These are phyloP conservation scores for Corbicula japonica DNA, from an alignment of 2,888 invertebrate species.

Conservation along the genomic window DNA sequence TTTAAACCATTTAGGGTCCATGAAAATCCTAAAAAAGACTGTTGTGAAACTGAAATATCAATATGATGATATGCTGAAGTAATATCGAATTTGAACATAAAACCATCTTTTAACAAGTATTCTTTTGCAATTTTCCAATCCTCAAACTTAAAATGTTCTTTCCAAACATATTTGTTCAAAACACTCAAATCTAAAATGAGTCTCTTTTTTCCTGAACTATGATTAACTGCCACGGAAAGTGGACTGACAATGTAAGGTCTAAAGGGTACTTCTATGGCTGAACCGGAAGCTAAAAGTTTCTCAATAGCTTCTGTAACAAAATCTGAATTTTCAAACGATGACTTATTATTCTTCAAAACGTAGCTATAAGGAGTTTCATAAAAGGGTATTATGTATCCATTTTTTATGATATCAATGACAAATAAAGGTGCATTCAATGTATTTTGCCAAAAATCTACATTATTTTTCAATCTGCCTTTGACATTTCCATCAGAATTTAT, in stretches of 20 bases:
- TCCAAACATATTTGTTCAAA: background rate
- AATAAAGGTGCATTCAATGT: background rate
- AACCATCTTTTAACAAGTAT: background rate
- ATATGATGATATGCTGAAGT: conserved; percentile 14
- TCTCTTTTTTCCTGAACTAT: background rate
- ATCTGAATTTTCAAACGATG: background rate
- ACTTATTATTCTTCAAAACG: background rate
- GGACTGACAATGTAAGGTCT: conserved; percentile 3
- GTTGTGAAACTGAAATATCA: conserved; percentile 2
- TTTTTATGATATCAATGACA: background rate
- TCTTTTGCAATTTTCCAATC: conserved; percentile 7
- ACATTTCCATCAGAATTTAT: background rate
- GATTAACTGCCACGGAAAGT: background rate
- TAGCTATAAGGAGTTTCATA: background rate
- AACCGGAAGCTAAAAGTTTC: background rate
- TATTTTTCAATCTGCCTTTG: background rate
- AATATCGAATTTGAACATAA: conserved; percentile 6
- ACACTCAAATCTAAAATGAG: conserved; percentile 1
- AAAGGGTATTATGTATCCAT: conserved; percentile 7
- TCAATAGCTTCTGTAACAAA: background rate
- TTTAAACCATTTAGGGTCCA: background rate
- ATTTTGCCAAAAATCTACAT: background rate
- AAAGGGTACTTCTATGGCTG: background rate
- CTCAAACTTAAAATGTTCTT: conserved; percentile 20
- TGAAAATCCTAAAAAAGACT: conserved; percentile 14